phyloP scores from a whole-genome alignment of 2,113 vertebrate genomes.

The Arothron firmamentum region DNA sequence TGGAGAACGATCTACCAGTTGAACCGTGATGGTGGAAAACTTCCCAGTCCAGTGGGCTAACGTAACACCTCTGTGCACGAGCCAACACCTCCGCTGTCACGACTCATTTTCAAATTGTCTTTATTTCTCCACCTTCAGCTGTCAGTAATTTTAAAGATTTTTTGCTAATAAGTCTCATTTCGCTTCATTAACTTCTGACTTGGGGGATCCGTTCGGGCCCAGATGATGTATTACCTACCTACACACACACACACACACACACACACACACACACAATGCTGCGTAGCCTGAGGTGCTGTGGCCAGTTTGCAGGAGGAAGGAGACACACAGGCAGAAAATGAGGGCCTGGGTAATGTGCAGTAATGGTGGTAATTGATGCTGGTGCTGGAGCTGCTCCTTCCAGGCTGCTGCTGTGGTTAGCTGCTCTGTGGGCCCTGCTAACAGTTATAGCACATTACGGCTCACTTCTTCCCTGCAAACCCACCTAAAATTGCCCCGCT shows the following conservation, averaged over 20 bases:
- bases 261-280: conserved; percentile 17
- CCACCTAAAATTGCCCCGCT: conserved; percentile 24
- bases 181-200: conserved; percentile 78
- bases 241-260: conserved; percentile 40
- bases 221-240: conserved; percentile 70
- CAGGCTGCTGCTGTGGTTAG: conserved; percentile 35
- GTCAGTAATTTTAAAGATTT: conserved; percentile 73
- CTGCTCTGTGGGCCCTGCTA: conserved; percentile 10
- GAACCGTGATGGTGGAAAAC: background rate
- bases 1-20: background rate
- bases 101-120: conserved; percentile 49
- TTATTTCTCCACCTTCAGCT: conserved; percentile 58
- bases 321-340: conserved; percentile 56
- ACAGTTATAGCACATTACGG: conserved; percentile 6
- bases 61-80: conserved; percentile 13
- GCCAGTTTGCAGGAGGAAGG: conserved; percentile 34
- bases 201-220: conserved; percentile 71
- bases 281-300: conserved; percentile 46
- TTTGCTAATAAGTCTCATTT: conserved; percentile 80
- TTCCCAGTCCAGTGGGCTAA: background rate
- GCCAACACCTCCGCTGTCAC: conserved; percentile 38
- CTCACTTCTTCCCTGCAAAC: background rate
- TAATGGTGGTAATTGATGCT: conserved; percentile 67
- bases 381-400: conserved; percentile 41
- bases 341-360: conserved; percentile 55